These are phyloP conservation scores for Hedychridium roseum DNA, from an alignment of 2,888 invertebrate genomes.

Conservation along the genomic window DNA sequence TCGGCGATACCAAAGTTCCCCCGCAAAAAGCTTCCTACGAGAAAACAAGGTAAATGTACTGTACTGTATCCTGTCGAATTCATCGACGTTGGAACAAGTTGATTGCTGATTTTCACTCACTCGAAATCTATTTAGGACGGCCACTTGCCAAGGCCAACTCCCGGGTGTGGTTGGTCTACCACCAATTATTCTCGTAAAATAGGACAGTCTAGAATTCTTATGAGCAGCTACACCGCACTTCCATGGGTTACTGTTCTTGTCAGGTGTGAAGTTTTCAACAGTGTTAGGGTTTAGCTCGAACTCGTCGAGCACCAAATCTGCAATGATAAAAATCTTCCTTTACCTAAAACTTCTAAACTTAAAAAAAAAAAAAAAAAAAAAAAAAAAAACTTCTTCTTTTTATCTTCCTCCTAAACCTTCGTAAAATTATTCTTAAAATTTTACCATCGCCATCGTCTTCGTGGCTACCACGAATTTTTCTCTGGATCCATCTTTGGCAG, in stretches of 20 bases:
- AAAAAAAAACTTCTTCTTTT: not conserved
- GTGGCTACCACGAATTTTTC: constrained; percentile 53
- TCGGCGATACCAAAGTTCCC: constrained; percentile 81
- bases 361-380: not conserved
- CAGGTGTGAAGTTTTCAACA: constrained; percentile 43
- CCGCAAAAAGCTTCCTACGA: constrained; percentile 86
- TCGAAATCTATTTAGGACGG: constrained; percentile 83
- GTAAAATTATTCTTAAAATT: too few relatives aligned
- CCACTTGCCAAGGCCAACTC: constrained; percentile 96
- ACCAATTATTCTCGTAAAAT: constrained; percentile 80
- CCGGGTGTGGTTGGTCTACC: constrained; percentile 81
- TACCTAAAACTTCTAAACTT: not conserved
- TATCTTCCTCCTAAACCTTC: too few relatives aligned
- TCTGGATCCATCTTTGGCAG: constrained; percentile 76
- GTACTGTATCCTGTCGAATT: too few relatives aligned
- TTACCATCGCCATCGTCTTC: constrained; percentile 55
- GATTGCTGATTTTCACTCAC: too few relatives aligned
- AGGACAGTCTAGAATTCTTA: constrained; percentile 49
- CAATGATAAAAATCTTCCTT: constrained; percentile 7
- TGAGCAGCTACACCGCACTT: constrained; percentile 49
- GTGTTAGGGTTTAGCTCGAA: constrained; percentile 51
- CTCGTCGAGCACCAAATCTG: constrained; percentile 49
- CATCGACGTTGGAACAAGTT: too few relatives aligned
- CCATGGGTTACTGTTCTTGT: constrained; percentile 45
- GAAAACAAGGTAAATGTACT: constrained; percentile 3